Conservation (phyloP, 2,113 vertebrate genomes). For the Smithornis capensis region DNA sequence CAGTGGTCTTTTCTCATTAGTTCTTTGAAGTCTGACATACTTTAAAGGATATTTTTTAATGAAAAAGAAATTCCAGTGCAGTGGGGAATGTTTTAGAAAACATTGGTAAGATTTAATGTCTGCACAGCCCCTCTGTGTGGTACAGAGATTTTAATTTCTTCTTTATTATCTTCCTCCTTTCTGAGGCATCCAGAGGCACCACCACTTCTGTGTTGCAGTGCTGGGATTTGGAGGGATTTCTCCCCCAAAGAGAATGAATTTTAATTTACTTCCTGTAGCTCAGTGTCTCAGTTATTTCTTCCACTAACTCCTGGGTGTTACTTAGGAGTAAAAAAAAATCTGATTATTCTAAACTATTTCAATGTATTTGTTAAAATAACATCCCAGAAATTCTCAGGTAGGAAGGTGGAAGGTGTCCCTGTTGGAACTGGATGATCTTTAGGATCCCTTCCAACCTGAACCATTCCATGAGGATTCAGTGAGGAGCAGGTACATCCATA, state of each 20-base stretch:
- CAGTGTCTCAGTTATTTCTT: background rate
- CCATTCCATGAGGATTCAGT: accelerated
- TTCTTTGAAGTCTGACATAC: background rate
- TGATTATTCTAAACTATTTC: background rate
- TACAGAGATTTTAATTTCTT: background rate
- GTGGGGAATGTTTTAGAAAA: background rate
- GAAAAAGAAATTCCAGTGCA: background rate
- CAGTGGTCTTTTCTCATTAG: background rate
- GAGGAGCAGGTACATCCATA: background rate
- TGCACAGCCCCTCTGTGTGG: background rate
- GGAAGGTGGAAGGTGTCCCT: background rate
- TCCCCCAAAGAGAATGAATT: background rate
- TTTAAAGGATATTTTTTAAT: background rate
- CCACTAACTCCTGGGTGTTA: background rate
- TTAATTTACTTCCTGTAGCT: background rate
- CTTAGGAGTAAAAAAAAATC: background rate
- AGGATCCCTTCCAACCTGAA: background rate
- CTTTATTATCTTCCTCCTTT: background rate
- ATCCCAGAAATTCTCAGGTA: background rate
- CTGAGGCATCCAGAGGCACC: background rate
- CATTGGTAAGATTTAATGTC: background rate
- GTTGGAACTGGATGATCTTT: background rate
- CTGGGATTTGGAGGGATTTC: background rate
- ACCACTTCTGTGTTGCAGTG: background rate
- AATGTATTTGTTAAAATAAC: background rate